Evolutionary conservation across 1,140 invertebrate species (phyloP).

Genomic region (Zaprionus africanus): DNA sequence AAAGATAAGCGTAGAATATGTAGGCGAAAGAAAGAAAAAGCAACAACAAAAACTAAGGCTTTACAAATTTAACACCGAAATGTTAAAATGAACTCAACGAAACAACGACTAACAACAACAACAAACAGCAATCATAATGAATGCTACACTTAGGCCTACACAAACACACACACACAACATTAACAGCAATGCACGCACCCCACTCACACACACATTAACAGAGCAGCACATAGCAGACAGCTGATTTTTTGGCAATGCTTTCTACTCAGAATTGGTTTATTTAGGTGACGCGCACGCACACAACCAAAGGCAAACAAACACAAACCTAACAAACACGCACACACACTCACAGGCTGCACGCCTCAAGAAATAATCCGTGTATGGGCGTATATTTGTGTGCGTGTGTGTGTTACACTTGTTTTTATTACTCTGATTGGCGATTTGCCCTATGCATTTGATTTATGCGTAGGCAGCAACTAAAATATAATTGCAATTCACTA

Average conservation of each 20-base stretch:
- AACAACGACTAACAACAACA: constrained; percentile 23
- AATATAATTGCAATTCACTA: neutral
- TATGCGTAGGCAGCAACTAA: constrained; percentile 7
- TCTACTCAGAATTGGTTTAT: constrained; percentile 47
- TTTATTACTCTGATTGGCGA: constrained; percentile 47
- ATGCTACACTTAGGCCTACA: constrained; percentile 19
- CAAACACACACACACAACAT: constrained; percentile 15
- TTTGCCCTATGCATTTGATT: constrained; percentile 35
- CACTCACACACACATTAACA: constrained; percentile 9
- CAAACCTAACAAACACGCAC: constrained; percentile 15
- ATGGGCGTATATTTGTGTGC: neutral
- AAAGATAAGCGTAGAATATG: constrained; percentile 40
- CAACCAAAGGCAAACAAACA: constrained; percentile 25
- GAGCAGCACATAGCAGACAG: constrained; percentile 24
- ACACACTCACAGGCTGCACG: constrained; percentile 12
- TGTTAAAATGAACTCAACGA: constrained; percentile 23
- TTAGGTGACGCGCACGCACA: constrained; percentile 47
- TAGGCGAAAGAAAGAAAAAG: constrained; percentile 38
- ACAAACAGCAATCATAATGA: constrained; percentile 7
- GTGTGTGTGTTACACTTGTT: constrained; percentile 51
- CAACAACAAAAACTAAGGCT: constrained; percentile 27
- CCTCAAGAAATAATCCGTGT: constrained; percentile 11
- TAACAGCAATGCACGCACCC: neutral
- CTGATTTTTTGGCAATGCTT: constrained; percentile 49
- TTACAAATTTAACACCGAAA: constrained; percentile 44